A percentile compares a stretch with the other conserved stretches of the same genome.
phyloP scores from a whole-genome alignment of 2,797 vertebrate genomes.

The Rousettus madagascariensis region DNA sequence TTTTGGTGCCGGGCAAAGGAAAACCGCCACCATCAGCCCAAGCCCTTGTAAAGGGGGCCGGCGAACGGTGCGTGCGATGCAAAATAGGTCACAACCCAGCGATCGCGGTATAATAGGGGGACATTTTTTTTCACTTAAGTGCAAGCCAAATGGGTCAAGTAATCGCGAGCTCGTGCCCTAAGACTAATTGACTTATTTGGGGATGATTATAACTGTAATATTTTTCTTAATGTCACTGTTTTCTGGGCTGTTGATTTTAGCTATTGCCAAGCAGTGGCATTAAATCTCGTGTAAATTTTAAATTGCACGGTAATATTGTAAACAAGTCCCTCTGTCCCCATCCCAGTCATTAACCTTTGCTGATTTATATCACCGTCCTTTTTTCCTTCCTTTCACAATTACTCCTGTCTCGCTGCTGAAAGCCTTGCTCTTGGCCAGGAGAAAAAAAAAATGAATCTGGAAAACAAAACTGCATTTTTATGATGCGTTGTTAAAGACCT shows the following conservation, averaged over 20 bases:
- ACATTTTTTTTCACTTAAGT: conserved; percentile 76
- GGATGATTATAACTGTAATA: conserved; percentile 90
- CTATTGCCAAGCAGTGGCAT: conserved; percentile 91
- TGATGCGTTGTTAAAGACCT: conserved; percentile 67
- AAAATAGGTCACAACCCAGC: conserved; percentile 81
- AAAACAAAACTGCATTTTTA: conserved; percentile 71
- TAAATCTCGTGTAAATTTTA: conserved; percentile 90
- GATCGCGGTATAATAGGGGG: too few relatives aligned
- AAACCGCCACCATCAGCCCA: conserved; percentile 32
- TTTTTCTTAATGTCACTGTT: conserved; percentile 89
- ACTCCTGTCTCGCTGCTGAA: conserved; percentile 66
- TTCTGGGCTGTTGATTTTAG: conserved; percentile 97
- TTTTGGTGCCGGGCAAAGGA: conserved; percentile 77
- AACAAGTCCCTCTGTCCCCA: conserved; percentile 86
- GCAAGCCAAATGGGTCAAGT: conserved; percentile 86
- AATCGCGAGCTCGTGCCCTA: conserved; percentile 85
- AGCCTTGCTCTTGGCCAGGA: conserved; percentile 62
- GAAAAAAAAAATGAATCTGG: conserved; percentile 5
- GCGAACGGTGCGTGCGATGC: conserved; percentile 66
- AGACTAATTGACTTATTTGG: conserved; percentile 88
- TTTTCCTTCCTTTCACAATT: conserved; percentile 73
- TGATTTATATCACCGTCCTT: conserved; percentile 83
- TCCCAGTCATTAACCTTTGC: conserved; percentile 87
- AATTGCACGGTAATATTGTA: conserved; percentile 86
- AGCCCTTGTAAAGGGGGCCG: conserved; percentile 50